A percentile compares a stretch with the other conserved stretches of the same genome.
Evolutionary conservation across 1,140 invertebrate genomes (phyloP).

Genomic region (Agrilus planipennis): DNA sequence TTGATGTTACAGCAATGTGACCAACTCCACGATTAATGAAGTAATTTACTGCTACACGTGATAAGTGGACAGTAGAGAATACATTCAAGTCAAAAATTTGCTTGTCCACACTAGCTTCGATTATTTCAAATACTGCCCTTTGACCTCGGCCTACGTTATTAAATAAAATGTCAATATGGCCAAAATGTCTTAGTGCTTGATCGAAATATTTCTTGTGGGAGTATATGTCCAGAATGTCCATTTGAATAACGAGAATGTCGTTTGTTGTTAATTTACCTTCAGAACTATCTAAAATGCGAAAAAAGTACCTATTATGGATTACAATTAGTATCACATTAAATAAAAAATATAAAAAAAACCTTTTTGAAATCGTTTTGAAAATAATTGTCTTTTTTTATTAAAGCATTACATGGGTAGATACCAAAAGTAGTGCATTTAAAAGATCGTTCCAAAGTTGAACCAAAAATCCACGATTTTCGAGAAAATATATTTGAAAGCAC

Average conservation of each 20-base stretch:
- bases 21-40: conserved; percentile 49
- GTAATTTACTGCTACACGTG: conserved; percentile 52
- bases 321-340: too few relatives aligned
- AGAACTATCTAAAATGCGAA: conserved; percentile 30
- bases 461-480: too few relatives aligned
- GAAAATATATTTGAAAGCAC: too few relatives aligned
- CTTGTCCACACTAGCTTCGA: conserved; percentile 61
- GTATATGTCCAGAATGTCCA: conserved; percentile 54
- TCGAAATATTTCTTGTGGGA: conserved; percentile 51
- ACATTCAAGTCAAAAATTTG: conserved; percentile 76
- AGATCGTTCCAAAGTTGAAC: too few relatives aligned
- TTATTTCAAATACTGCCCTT: conserved; percentile 62
- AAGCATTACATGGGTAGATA: too few relatives aligned
- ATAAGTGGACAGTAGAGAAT: conserved; percentile 59
- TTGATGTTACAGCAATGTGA: conserved; percentile 62
- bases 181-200: conserved; percentile 57
- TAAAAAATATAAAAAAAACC: too few relatives aligned
- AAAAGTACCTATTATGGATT: too few relatives aligned
- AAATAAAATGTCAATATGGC: conserved; percentile 61
- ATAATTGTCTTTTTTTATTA: too few relatives aligned
- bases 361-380: too few relatives aligned
- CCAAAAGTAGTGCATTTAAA: too few relatives aligned
- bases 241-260: conserved; percentile 55
- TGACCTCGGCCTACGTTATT: conserved; percentile 77
- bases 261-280: conserved; percentile 40